phyloP scores from a whole-genome alignment of 2,797 vertebrate species.

The Danio choprae region DNA sequence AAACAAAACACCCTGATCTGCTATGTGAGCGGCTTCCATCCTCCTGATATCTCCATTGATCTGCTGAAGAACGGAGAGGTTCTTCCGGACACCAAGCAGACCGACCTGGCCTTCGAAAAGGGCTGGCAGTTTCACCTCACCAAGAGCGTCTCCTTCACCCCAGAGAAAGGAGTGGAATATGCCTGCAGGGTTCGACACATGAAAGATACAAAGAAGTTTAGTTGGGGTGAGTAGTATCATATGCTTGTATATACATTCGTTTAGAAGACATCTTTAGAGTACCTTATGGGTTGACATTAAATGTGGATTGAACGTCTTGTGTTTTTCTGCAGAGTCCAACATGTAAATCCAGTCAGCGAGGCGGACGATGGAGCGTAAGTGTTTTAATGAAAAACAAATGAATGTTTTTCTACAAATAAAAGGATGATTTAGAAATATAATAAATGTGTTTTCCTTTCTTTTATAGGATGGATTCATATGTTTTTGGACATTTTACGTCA shows the following conservation, averaged over 20 bases:
- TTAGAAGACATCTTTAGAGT: neutral
- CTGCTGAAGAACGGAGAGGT: slow-evolving; percentile 64
- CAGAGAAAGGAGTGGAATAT: accelerated
- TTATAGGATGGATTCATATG: neutral
- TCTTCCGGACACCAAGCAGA: slow-evolving; percentile 3
- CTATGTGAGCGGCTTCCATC: slow-evolving; percentile 81
- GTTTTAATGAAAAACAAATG: neutral
- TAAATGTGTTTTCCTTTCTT: neutral
- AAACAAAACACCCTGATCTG: slow-evolving; percentile 80
- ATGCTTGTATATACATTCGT: neutral
- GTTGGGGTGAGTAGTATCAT: slow-evolving; percentile 78
- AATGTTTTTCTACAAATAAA: neutral
- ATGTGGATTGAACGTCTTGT: neutral
- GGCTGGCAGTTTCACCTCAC: slow-evolving; percentile 87
- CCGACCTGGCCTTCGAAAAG: slow-evolving; percentile 83
- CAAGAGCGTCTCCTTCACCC: slow-evolving; percentile 62
- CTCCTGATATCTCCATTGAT: slow-evolving; percentile 77
- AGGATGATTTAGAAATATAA: neutral
- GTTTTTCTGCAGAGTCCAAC: slow-evolving; percentile 23
- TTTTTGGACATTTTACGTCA: neutral
- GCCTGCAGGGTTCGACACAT: slow-evolving; percentile 75
- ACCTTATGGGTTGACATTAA: neutral
- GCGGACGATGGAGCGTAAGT: neutral
- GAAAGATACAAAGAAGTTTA: accelerated
- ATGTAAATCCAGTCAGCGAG: slow-evolving; percentile 21